A percentile compares a stretch with the other conserved stretches of the same genome.
Conservation (phyloP, 2,888 invertebrate species). For the Halictus ligatus region DNA sequence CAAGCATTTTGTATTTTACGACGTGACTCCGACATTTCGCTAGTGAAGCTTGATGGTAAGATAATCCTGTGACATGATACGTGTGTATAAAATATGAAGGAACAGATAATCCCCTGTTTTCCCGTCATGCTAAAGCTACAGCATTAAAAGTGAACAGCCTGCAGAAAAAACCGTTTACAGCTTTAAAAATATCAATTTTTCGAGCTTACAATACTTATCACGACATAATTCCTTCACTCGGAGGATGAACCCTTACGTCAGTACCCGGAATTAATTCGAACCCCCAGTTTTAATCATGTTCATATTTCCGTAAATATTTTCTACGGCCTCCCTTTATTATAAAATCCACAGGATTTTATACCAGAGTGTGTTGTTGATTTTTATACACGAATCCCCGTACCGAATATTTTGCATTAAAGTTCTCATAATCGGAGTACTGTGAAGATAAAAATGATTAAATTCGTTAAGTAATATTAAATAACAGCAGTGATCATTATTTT, state of each 20-base stretch:
- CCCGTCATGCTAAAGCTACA: neutral
- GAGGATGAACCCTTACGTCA: neutral
- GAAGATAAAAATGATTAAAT: too few species aligned
- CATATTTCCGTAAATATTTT: neutral
- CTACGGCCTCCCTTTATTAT: neutral
- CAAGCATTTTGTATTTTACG: neutral
- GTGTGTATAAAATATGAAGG: slow-evolving; percentile 3
- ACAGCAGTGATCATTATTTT: too few species aligned
- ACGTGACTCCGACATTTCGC: neutral
- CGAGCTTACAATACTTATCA: neutral
- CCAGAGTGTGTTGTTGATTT: neutral
- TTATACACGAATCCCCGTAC: neutral
- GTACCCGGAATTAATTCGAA: neutral
- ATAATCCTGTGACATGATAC: slow-evolving; percentile 1
- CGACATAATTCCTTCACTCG: neutral
- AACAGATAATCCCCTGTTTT: neutral
- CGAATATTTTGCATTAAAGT: neutral
- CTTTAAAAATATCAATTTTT: neutral
- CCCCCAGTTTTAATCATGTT: neutral
- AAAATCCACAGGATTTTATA: neutral
- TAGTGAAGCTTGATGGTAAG: slow-evolving; percentile 3
- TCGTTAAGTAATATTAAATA: too few species aligned
- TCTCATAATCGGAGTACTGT: neutral
- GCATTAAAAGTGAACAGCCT: neutral
- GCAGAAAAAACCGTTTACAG: neutral